Base-by-base conservation (phyloP, 2,888 invertebrate species). In the Drosophila antonietae region DNA sequence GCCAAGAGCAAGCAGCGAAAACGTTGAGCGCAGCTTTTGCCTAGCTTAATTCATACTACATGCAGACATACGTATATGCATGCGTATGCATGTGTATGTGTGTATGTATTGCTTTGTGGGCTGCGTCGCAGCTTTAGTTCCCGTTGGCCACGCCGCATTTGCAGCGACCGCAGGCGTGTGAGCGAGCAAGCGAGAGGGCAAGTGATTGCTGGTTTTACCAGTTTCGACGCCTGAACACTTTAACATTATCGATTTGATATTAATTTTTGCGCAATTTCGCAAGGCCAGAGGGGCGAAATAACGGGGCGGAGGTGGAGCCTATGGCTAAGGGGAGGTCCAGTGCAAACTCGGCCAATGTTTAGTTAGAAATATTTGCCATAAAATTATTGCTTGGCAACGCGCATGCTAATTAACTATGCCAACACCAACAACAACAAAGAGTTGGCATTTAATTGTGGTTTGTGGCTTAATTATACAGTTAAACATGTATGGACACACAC, bases 231-330 rank as follows among this genome's bases (percentile, higher is more conserved):
- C 61, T 52, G 70, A 73, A 73, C 74, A 78, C 60, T 66, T 80
- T 83, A 83, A 68, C 75, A 83, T 86, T 86, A 88, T 88, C 86
- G 86, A 84, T 75, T 78, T 83, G 74, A 76, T 83, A 88, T 85
- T 88, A 85, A 84, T 80, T 86, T 76, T 71, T 73, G 74, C 69
- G 66, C 63, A 74, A 73, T 82, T 82, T 82, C 69, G 85, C 85
- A 81, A 68, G 77, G 67, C 69, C 59, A 33, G 23, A 14, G 44
- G 23, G 33, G 28, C 18, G 20, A 1, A 35, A 3, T 1, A 10
- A 15, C 12, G 7, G n/a, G 14, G 10, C 2, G 12, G 35, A 15
- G 15, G 20, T 15, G 15, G 28, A 4, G 20, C 18, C 23, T 3
- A 10, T 23, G 35, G 15, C 47, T 15, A 37, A 7, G 37, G 33